These are phyloP conservation scores for Drosophila subquinaria DNA, from an alignment of 2,888 invertebrate species.

Conservation along the genomic window DNA sequence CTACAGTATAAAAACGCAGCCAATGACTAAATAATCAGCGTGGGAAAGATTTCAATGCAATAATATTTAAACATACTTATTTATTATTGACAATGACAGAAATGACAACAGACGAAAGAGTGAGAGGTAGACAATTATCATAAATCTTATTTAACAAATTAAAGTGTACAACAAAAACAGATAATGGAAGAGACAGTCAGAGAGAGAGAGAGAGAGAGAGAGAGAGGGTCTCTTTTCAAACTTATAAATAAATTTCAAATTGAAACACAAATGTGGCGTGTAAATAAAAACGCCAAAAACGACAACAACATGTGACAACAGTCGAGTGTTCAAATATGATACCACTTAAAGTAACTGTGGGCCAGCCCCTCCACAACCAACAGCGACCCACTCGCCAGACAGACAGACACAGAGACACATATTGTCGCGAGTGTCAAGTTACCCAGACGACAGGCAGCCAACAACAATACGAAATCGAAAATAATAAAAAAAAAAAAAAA, in stretches of 20 bases:
- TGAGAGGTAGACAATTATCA: slow-evolving; percentile 50
- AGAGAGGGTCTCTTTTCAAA: slow-evolving; percentile 2
- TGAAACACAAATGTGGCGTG: slow-evolving; percentile 53
- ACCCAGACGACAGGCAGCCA: slow-evolving; percentile 52
- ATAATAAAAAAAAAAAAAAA: slow-evolving; percentile 40
- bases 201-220: not conserved
- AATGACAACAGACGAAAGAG: slow-evolving; percentile 9
- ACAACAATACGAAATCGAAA: slow-evolving; percentile 49
- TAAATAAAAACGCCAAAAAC: slow-evolving; percentile 49
- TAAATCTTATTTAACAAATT: slow-evolving; percentile 74
- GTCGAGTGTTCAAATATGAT: slow-evolving; percentile 48
- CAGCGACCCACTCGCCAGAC: slow-evolving; percentile 29
- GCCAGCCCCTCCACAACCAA: slow-evolving; percentile 14
- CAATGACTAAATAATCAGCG: slow-evolving; percentile 66
- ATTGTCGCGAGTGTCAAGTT: slow-evolving; percentile 74
- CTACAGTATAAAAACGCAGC: slow-evolving; percentile 20
- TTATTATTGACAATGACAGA: slow-evolving; percentile 37
- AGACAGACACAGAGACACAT: slow-evolving; percentile 44
- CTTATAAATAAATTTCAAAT: slow-evolving; percentile 47
- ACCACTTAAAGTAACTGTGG: slow-evolving; percentile 51
- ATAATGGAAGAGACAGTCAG: slow-evolving; percentile 19
- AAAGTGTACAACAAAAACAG: slow-evolving; percentile 39
- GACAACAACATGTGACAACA: slow-evolving; percentile 44
- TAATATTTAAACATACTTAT: slow-evolving; percentile 26
- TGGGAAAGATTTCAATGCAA: slow-evolving; percentile 59